Base-by-base conservation (phyloP, 1,140 invertebrate species). In the Pectinophora gossypiella region DNA sequence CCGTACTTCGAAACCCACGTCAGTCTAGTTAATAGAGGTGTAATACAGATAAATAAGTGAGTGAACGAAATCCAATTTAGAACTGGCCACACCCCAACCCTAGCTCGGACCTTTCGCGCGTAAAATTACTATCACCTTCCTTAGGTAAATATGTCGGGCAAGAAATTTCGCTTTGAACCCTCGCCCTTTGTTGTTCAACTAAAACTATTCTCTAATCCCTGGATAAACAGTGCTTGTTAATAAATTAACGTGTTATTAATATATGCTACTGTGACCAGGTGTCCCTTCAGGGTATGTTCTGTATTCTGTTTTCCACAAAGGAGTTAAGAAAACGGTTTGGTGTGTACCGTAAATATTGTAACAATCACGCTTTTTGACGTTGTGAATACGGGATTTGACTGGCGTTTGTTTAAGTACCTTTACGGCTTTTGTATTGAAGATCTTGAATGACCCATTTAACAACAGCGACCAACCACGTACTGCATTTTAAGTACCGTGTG, bases 201-300 rank as follows among this genome's bases (percentile, higher is more conserved):
- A 82, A 84, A 86, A 86, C 83, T 86, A 86, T 86, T 86, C 77
- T 71, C 77, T 86, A 84, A 86, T 84, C 83, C 79, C 70, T 76
- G 83, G 76, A 81, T 83, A 86, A 86, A 86, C 83, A 86, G 74
- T 76, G 74, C 72, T 82, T 76, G 80, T 82, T 86, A 81, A 84
- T 84, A 86, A 86, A 84, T 86, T 86, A 84, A 82, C 70, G 72
- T 74, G 80, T 84, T 86, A 86, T 86, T 86, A 86, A 84, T 86
- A 86, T 86, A 78, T 84, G 79, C 77, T 78, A n/a, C n/a, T 82
- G 72, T 74, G 80, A 76, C 75, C 75, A 83, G 73, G 79, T 81
- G 82, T 85, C 77, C 79, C 82, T 61, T 44, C 56, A 57, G 76
- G 79, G 42, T 42, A 62, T 66, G 56, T 70, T 65, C 49, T 62